Base-by-base conservation (phyloP, 1,140 invertebrate genomes). In the Phymastichus coffea region DNA sequence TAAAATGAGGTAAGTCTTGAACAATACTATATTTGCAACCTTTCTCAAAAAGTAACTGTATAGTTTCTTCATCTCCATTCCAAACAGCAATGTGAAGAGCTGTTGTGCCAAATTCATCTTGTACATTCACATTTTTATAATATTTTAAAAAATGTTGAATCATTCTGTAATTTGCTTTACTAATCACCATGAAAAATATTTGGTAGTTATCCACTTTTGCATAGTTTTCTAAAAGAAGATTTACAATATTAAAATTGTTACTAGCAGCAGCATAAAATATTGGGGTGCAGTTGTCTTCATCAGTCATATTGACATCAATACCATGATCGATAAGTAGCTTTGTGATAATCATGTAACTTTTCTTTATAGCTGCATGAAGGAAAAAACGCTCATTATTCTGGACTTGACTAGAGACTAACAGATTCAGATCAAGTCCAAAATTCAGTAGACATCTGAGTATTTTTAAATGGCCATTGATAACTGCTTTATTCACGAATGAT, bases 21-120 rank as follows among this genome's bases (percentile, higher is more conserved):
- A 37, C 30, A 23, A 0, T 6, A n/a, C 23, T 35, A 37, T 12
- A 35, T 8, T 23, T 35, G 12, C n/a, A n/a, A 6, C 30, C 30
- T 25, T 49, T 49, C 8, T 49, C 19, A n/a, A 49, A 37, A 8
- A 49, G 28, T 7, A 49, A 22, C 17, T 49, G 28, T 22, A 49
- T 25, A n/a, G 47, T 35, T 37, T 49, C 30, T 23, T 53, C 49
- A 28, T 53, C 22, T 25, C 37, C 49, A 28, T 40, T 38, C 49
- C 49, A 53, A 15, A 35, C 22, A 3, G 49, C 49, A 8, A 53
- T 26, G 23, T 53, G 49, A n/a, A 53, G 49, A 4, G 49, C 49
- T n/a, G 49, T 53, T 38, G 37, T 53, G 12, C 49, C 37, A 26
- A 40, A 53, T 20, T 25, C 35, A 17, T 53, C 49, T 19, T 49